Percentiles rank a stretch among this genome's conserved stretches.
Conservation (phyloP, 2,113 vertebrate genomes). For the Camelus bactrianus region DNA sequence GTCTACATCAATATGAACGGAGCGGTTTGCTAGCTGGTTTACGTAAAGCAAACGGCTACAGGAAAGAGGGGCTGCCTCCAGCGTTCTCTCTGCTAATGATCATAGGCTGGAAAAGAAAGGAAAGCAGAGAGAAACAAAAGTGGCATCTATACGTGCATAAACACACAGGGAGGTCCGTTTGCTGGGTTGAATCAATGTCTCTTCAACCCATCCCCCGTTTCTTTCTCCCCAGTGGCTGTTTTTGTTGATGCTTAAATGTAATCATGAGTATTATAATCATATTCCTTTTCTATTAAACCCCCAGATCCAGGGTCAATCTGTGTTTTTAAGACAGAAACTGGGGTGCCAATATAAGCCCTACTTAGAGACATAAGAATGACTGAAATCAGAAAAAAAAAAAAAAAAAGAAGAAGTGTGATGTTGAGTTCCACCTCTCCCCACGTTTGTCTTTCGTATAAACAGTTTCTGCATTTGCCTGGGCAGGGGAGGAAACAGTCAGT, state of each 20-base stretch:
- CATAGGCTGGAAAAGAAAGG: constrained; percentile 61
- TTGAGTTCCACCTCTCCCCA: not conserved
- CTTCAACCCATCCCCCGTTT: not conserved
- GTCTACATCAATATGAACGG: constrained; percentile 91
- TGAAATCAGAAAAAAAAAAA: not conserved
- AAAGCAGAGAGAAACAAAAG: not conserved
- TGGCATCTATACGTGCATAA: not conserved
- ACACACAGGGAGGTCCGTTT: not conserved
- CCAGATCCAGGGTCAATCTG: not conserved
- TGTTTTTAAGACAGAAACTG: not conserved
- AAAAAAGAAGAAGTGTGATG: not conserved
- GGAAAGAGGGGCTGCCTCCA: constrained; percentile 82
- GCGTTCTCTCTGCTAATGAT: constrained; percentile 73
- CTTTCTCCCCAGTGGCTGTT: not conserved
- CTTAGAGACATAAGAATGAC: not conserved
- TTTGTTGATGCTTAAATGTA: not conserved
- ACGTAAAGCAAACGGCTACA: constrained; percentile 88
- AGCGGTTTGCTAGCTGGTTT: constrained; percentile 89
- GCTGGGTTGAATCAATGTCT: not conserved
- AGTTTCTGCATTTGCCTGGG: not conserved
- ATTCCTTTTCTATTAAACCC: not conserved
- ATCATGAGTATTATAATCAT: not conserved
- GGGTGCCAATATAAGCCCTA: not conserved
- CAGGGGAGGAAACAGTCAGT: not conserved
- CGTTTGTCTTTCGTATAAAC: constrained; percentile 50